Evolutionary conservation across 2,797 vertebrate genomes (phyloP), one percentile per base, ranked within the genome.

Genomic region (Hypotaenidia okinawae): DNA sequence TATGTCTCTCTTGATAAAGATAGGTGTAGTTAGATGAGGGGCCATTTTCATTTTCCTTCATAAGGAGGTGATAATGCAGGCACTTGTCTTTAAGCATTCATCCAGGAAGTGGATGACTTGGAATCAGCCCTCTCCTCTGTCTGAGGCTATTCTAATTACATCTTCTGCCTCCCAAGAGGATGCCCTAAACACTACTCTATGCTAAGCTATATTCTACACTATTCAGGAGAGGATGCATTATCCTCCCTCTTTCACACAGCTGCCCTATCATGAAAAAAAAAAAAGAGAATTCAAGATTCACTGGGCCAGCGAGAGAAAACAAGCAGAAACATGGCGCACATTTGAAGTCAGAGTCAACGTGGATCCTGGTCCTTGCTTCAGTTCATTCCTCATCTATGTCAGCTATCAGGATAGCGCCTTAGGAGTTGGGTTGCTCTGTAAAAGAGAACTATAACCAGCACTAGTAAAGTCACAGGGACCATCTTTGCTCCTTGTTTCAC

Each of bases 71-170:
- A 93, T 95, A 96, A 96, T 94, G 88, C 62, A 95, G 90, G 67
- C 88, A 94, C 90, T 96, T 94, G 94, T 95, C 90, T 88, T 90
- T 91, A 95, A 96, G 91, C 80, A 81, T 94, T 95, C 96, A 90
- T 93, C 77, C 83, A 94, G 94, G 85, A 86, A 90, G 84, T 59
- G 66, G 89, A 88, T 84, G 76, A 61, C 85, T 84, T 10, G 0
- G 85, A 96, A 95, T 95, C 87, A 95, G 30, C 41, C 55, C 69
- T 92, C 80, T 92, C 32, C 88, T 82, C 83, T 86, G 33, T 82
- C 74, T 87, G 70, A 93, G 59, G 47, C 84, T 86, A 88, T 91
- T 90, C 79, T 94, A 83, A 93, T 95, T 88, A 75, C 39, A 79
- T 41, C 85, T 93, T 85, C 82, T 95, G 66, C 76, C 45, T 90